Evolutionary conservation across 1,140 invertebrate genomes (phyloP), one percentile per base, ranked within the genome.

Genomic region (Solen grandis): DNA sequence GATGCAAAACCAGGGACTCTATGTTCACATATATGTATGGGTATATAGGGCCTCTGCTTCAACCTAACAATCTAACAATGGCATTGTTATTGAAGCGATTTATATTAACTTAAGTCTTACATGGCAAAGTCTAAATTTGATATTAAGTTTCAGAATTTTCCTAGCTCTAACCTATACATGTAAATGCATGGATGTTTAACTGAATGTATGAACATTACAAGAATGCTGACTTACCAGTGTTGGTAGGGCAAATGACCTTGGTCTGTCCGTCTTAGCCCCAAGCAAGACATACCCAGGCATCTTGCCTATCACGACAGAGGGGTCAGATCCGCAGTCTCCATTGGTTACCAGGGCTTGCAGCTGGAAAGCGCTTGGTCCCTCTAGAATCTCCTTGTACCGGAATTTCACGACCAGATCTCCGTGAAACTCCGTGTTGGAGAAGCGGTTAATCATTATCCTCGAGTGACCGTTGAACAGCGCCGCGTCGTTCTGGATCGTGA

Each of bases 291-390:
- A 65, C 5, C 59, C 50, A 8, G 77, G 77, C 57, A 80, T 55
- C 60, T 80, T 82, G 1, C 60, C 85, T 27, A 88, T 76, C 41
- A 80, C 81, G 25, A 88, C 76, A 1, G 87, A 86, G n/a, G 79
- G 79, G 35, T 83, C 81, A n/a, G 72, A 70, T 13, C 76, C 78
- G 54, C 87, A 88, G 75, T 86, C 87, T 13, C 85, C 87, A 70
- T 88, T 88, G 33, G 85, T 80, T 1, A 88, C 60, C 60, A 88
- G 41, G 0, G 87, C 87, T 66, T 88, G 82, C 38, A 80, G 38
- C 8, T 52, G 13, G 10, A 63, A 22, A 25, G 50, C 63, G n/a
- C 65, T 54, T 0, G 35, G 0, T 19, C 73, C 74, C 52, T 83
- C 57, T n/a, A 55, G 63, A 73, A 82, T 77, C 57, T 80, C 77